These are phyloP conservation scores for Dipus sagitta DNA, from an alignment of 2,797 vertebrate species.

Conservation along the genomic window DNA sequence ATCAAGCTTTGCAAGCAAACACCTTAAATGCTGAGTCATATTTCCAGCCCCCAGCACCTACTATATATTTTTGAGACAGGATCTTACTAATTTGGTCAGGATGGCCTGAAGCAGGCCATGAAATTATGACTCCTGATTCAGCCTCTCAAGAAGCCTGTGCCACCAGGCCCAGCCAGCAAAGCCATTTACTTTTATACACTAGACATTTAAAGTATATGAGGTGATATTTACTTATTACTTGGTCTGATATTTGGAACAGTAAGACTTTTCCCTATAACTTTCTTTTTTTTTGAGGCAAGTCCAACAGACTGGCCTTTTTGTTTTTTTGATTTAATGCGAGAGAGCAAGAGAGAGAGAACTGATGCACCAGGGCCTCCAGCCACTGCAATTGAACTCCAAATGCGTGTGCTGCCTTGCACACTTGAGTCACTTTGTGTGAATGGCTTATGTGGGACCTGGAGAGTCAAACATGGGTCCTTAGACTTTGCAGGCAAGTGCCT, in stretches of 20 bases:
- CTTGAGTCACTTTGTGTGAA: no score
- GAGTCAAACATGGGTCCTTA: no score
- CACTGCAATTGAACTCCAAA: no score
- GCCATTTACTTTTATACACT: constrained; percentile 27
- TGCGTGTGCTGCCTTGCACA: no score
- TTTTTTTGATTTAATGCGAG: no score
- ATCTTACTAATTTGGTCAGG: neutral
- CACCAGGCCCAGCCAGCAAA: neutral
- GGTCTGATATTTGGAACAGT: neutral
- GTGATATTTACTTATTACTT: constrained; percentile 8
- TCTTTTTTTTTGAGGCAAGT: no score
- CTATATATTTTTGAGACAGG: neutral
- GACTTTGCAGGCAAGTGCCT: no score
- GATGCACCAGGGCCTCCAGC: no score
- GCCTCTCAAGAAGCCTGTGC: neutral
- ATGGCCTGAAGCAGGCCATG: neutral
- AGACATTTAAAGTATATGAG: constrained; percentile 25
- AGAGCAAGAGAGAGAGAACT: no score
- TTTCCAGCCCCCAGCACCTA: neutral
- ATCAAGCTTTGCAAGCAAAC: neutral
- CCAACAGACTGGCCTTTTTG: no score
- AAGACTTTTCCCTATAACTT: neutral
- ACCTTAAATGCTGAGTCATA: no score
- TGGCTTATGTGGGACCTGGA: no score
- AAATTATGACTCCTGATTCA: neutral